phyloP scores from a whole-genome alignment of 2,113 vertebrate species.

The Burhinus bistriatus region DNA sequence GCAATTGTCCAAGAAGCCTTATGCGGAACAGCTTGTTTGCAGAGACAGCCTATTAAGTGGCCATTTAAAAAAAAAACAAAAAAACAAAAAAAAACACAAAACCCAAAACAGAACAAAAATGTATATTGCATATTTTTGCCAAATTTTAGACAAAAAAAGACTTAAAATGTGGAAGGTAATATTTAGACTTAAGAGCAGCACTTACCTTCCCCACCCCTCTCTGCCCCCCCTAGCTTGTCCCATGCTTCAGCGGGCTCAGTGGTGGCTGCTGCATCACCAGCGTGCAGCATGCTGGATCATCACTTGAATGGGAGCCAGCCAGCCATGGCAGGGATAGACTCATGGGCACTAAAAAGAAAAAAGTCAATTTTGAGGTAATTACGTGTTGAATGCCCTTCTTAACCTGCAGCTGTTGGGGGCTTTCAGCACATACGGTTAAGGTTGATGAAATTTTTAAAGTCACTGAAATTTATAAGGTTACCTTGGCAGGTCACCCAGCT shows the following conservation, averaged over 20 bases:
- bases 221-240: background rate
- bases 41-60: background rate
- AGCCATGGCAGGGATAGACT: conserved; percentile 25
- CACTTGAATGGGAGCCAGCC: conserved; percentile 50
- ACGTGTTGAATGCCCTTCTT: conserved; percentile 55
- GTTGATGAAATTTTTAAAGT: conserved; percentile 59
- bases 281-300: background rate
- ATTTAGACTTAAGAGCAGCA: background rate
- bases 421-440: conserved; percentile 58
- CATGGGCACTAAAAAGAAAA: conserved; percentile 44
- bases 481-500: conserved; percentile 39
- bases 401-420: conserved; percentile 54
- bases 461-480: conserved; percentile 60
- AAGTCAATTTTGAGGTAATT: conserved; percentile 65
- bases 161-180: background rate
- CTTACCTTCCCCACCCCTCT: background rate
- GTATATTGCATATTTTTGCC: background rate
- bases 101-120: background rate
- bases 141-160: too few species aligned
- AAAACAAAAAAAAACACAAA: too few species aligned
- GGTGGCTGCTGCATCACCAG: background rate
- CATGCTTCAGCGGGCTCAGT: background rate
- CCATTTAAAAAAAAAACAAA: background rate
- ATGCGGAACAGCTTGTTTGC: background rate
- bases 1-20: background rate